Conservation (phyloP, 2,113 vertebrate species). For the Paradisaea rubra region DNA sequence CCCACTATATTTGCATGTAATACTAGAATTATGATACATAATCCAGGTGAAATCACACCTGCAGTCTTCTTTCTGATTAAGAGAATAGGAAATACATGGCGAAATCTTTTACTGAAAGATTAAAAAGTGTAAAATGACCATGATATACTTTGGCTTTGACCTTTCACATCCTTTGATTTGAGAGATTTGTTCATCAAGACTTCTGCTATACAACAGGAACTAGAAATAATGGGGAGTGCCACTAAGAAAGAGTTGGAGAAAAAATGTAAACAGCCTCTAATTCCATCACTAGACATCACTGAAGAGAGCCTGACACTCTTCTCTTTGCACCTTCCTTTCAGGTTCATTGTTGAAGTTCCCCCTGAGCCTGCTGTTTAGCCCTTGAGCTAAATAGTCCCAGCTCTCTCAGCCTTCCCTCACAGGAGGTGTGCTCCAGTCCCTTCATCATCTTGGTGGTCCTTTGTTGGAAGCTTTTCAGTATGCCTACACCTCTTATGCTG, state of each 20-base stretch:
- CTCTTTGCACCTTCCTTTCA: background rate
- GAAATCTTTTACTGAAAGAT: background rate
- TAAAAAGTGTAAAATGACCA: background rate
- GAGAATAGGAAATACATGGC: background rate
- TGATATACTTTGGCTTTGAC: background rate
- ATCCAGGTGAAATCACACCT: background rate
- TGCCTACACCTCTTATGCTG: accelerated
- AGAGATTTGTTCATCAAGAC: background rate
- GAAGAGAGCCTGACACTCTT: background rate
- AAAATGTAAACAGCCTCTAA: background rate
- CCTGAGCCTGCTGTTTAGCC: background rate
- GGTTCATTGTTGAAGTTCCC: accelerated
- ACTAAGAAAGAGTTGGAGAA: background rate
- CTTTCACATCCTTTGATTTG: background rate
- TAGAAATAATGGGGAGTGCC: background rate
- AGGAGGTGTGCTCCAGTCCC: background rate
- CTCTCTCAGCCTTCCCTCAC: background rate
- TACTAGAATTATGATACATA: background rate
- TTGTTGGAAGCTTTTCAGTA: background rate
- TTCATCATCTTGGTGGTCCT: background rate
- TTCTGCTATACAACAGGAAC: background rate
- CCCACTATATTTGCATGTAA: background rate
- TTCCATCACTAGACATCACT: background rate
- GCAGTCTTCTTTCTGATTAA: background rate
- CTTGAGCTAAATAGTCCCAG: background rate